These are phyloP conservation scores for Ips nitidus DNA, from an alignment of 1,140 invertebrate genomes.

Conservation along the genomic window DNA sequence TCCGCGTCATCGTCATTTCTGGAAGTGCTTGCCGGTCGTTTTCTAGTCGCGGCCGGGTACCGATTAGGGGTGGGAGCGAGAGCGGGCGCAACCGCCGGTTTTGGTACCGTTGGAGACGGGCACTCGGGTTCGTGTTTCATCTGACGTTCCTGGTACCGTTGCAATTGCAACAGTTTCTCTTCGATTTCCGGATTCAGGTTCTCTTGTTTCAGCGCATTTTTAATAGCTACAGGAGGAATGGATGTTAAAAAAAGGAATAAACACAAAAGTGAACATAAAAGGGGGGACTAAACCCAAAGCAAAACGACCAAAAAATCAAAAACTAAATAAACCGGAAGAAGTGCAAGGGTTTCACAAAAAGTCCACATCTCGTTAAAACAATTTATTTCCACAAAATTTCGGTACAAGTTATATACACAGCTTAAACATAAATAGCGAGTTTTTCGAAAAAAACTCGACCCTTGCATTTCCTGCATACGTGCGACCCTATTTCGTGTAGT, in stretches of 20 bases:
- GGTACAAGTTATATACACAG: conserved; percentile 41
- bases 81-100: conserved; percentile 36
- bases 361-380: conserved; percentile 35
- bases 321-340: conserved; percentile 38
- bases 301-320: conserved; percentile 48
- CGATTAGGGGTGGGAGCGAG: conserved; percentile 34
- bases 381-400: conserved; percentile 43
- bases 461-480: conserved; percentile 38
- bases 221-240: conserved; percentile 63
- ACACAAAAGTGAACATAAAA: conserved; percentile 30
- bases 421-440: conserved; percentile 4
- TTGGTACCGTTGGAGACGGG: conserved; percentile 41
- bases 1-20: conserved; percentile 57
- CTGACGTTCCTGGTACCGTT: conserved; percentile 82
- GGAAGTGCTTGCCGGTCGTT: conserved; percentile 46
- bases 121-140: conserved; percentile 61
- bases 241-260: conserved; percentile 18
- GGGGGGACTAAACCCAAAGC: conserved; percentile 46
- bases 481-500: conserved; percentile 29
- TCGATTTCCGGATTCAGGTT: conserved; percentile 92
- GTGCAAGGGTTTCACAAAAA: conserved; percentile 45
- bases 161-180: conserved; percentile 85
- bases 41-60: conserved; percentile 32
- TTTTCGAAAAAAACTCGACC: conserved; percentile 39
- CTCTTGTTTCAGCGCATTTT: conserved; percentile 80